Conservation (phyloP, 2,113 vertebrate species). For the Anser cygnoides region DNA sequence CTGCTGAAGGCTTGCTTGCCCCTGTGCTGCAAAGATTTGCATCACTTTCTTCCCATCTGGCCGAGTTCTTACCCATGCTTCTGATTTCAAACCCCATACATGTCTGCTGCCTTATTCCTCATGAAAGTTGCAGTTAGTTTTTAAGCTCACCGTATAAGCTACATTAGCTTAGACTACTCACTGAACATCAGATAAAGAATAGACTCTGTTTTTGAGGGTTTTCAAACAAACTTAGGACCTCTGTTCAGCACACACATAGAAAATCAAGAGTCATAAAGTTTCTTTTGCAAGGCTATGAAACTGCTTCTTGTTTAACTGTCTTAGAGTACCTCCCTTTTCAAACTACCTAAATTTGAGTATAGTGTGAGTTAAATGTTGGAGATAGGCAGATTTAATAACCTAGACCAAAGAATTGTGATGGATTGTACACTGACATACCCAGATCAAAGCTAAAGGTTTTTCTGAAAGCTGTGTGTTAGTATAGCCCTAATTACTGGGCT, state of each 20-base stretch:
- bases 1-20: background rate
- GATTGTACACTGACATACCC: rapidly evolving
- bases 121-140: background rate
- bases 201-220: background rate
- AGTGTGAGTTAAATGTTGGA: background rate
- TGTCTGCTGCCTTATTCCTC: background rate
- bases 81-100: background rate
- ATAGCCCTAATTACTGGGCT: background rate
- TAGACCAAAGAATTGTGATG: background rate
- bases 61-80: background rate
- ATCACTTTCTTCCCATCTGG: background rate
- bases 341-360: background rate
- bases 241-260: background rate
- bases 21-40: background rate
- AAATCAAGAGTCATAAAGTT: background rate
- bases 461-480: background rate
- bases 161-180: background rate
- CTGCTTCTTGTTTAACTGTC: background rate
- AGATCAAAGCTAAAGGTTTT: background rate
- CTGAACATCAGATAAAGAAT: background rate
- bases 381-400: background rate
- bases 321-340: background rate
- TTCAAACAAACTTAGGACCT: background rate
- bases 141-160: background rate
- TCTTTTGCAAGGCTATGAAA: background rate